Percentiles rank a stretch among this genome's conserved stretches.
Conservation (phyloP, 2,888 invertebrate species). For the Choreutis nemorana region DNA sequence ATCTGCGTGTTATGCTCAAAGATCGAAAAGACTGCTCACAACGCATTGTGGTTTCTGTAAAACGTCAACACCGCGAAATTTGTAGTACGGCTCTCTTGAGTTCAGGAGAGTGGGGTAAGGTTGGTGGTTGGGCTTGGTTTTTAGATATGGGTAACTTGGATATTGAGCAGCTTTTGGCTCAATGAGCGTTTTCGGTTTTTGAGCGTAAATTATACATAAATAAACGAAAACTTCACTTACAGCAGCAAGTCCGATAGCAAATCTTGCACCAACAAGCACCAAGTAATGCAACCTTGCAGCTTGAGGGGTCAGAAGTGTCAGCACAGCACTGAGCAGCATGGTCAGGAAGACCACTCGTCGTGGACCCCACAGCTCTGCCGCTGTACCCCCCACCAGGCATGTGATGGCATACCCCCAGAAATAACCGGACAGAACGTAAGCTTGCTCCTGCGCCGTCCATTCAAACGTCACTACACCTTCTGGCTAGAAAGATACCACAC, state of each 20-base stretch:
- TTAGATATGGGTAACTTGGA: too few species aligned
- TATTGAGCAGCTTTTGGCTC: too few species aligned
- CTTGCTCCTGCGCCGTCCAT: conserved; percentile 71
- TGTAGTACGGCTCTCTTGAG: too few species aligned
- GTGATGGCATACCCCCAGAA: conserved; percentile 70
- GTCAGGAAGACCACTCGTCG: conserved; percentile 66
- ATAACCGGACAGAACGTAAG: conserved; percentile 67
- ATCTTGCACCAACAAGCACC: conserved; percentile 63
- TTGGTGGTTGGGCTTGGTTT: too few species aligned
- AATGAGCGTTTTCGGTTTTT: too few species aligned
- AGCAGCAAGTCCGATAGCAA: conserved; percentile 69
- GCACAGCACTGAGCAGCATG: conserved; percentile 55
- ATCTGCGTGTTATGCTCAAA: too few species aligned
- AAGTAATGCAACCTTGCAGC: conserved; percentile 67
- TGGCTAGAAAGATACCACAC: conserved; percentile 32
- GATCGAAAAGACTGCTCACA: too few species aligned
- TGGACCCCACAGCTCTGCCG: conserved; percentile 72
- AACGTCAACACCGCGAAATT: too few species aligned
- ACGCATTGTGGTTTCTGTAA: too few species aligned
- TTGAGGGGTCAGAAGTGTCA: conserved; percentile 70
- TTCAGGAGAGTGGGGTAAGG: too few species aligned
- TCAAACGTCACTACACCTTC: conserved; percentile 43
- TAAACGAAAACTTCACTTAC: conserved; percentile 51
- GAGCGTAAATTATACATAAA: too few species aligned
- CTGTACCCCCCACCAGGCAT: conserved; percentile 68